A percentile compares a stretch with the other conserved stretches of the same genome.
phyloP scores from a whole-genome alignment of 2,113 vertebrate genomes.

The Kryptolebias marmoratus region DNA sequence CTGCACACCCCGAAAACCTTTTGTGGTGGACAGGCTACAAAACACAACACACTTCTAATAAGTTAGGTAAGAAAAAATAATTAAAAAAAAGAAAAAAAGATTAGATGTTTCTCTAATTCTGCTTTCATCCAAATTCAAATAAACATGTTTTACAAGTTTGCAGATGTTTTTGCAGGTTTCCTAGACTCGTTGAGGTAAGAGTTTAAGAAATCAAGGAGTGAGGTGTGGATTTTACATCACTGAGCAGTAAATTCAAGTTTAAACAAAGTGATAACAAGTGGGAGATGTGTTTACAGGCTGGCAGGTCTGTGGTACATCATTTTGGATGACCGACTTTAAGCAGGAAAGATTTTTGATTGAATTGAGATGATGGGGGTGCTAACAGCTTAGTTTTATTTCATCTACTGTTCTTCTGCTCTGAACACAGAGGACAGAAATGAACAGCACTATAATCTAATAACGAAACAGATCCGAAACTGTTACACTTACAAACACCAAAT shows the following conservation, averaged over 20 bases:
- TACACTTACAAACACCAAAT: too few species aligned
- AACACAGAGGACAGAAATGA: too few species aligned
- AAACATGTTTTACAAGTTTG: background rate
- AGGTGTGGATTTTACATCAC: too few species aligned
- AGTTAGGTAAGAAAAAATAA: background rate
- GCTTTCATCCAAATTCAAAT: background rate
- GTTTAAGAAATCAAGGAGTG: background rate
- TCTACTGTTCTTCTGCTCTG: too few species aligned
- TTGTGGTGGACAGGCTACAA: background rate
- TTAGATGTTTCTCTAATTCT: background rate
- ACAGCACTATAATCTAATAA: too few species aligned
- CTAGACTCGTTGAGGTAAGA: background rate
- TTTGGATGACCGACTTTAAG: background rate
- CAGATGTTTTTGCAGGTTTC: background rate
- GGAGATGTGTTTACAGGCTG: background rate
- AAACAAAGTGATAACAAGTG: background rate
- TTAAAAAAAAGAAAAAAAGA: too few species aligned
- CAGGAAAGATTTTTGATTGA: too few species aligned
- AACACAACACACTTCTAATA: background rate
- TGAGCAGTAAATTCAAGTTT: background rate
- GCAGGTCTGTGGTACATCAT: background rate
- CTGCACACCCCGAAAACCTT: background rate
- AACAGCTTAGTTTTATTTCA: too few species aligned
- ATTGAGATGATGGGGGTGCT: too few species aligned
- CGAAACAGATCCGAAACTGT: too few species aligned